Percentiles rank a stretch among this genome's conserved stretches.
These are phyloP conservation scores for Poecilus cupreus DNA, from an alignment of 2,888 invertebrate genomes.

Conservation along the genomic window DNA sequence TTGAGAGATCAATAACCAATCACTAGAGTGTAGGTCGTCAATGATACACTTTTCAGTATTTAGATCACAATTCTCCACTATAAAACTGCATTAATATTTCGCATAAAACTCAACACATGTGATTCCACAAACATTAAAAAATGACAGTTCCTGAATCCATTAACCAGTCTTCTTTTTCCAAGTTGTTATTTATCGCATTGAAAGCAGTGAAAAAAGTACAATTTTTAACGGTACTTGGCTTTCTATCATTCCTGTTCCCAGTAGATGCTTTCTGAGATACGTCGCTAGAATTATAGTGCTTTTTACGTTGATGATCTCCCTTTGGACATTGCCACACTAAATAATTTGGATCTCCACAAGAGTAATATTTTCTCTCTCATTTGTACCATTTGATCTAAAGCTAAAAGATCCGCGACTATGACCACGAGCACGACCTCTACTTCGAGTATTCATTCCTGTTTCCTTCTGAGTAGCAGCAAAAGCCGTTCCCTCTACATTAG, in stretches of 20 bases:
- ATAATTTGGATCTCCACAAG: not conserved
- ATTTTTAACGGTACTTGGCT: not conserved
- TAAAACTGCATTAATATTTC: too few relatives aligned
- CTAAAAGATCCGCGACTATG: not conserved
- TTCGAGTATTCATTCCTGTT: not conserved
- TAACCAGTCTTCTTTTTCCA: too few relatives aligned
- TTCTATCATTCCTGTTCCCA: not conserved
- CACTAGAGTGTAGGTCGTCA: too few relatives aligned
- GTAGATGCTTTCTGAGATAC: not conserved
- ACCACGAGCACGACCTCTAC: not conserved
- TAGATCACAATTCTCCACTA: too few relatives aligned
- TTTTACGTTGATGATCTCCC: not conserved
- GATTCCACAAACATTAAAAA: too few relatives aligned
- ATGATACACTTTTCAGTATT: too few relatives aligned
- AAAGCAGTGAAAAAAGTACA: too few relatives aligned
- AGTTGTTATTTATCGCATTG: too few relatives aligned
- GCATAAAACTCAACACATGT: too few relatives aligned
- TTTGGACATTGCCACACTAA: not conserved
- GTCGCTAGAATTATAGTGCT: not conserved
- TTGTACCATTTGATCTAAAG: not conserved
- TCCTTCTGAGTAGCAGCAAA: not conserved
- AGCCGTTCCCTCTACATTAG: not conserved
- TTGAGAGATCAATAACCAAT: too few relatives aligned
- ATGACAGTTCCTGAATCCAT: too few relatives aligned
- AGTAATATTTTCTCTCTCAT: not conserved